Evolutionary conservation across 2,888 invertebrate species (phyloP).

Genomic region (Oithona nana): DNA sequence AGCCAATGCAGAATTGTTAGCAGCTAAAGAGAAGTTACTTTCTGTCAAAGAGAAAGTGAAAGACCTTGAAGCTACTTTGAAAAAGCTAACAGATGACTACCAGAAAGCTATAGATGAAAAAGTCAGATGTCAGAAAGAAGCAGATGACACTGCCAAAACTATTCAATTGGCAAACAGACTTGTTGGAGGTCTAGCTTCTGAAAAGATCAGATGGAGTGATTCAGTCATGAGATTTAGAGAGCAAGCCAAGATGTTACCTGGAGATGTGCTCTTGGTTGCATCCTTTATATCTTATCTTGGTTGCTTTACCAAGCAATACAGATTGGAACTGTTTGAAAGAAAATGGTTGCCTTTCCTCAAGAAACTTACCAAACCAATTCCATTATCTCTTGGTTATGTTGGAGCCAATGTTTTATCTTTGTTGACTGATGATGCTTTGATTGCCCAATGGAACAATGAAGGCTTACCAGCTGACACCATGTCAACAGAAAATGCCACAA

Average conservation of each 20-base stretch:
- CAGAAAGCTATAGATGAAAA: constrained; percentile 70
- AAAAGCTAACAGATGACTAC: constrained; percentile 72
- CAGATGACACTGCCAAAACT: constrained; percentile 78
- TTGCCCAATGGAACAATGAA: constrained; percentile 91
- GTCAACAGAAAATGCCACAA: constrained; percentile 94
- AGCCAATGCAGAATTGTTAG: constrained; percentile 74
- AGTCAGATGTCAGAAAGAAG: constrained; percentile 76
- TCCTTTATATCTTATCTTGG: constrained; percentile 94
- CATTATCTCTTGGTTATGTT: constrained; percentile 15
- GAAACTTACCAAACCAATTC: constrained; percentile 32
- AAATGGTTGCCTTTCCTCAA: constrained; percentile 70
- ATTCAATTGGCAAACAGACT: constrained; percentile 81
- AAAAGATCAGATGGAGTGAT: constrained; percentile 90
- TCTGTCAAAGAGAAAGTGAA: constrained; percentile 55
- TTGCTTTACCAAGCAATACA: constrained; percentile 82
- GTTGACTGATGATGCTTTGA: constrained; percentile 78
- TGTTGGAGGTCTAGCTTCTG: constrained; percentile 82
- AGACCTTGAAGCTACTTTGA: constrained; percentile 63
- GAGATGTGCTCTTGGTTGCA: constrained; percentile 75
- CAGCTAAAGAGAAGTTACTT: constrained; percentile 68
- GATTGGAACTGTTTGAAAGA: constrained; percentile 65
- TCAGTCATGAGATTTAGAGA: constrained; percentile 55
- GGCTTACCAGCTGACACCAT: constrained; percentile 85
- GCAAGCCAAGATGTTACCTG: constrained; percentile 79
- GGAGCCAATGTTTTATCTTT: constrained; percentile 36